Percentiles rank a stretch among this genome's conserved stretches.
Conservation (phyloP, 2,113 vertebrate genomes). For the Felis chaus region DNA sequence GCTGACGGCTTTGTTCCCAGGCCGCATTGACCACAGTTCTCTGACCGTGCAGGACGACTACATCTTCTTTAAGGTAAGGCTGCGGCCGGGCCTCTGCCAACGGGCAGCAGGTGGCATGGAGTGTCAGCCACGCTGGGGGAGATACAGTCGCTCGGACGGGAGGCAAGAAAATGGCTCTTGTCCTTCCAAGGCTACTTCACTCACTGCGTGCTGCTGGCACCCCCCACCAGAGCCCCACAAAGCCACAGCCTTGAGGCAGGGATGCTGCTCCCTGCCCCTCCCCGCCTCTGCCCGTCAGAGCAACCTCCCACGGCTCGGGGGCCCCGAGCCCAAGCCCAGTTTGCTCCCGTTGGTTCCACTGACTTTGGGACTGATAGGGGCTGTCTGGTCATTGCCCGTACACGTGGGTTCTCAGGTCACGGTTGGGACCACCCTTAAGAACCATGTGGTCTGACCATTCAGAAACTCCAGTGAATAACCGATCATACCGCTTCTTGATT, state of each 20-base stretch:
- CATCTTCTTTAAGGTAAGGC: slow-evolving; percentile 94
- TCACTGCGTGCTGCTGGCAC: fast-evolving
- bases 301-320: fast-evolving
- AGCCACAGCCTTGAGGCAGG: fast-evolving
- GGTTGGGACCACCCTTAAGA: not conserved
- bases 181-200: not conserved
- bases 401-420: not conserved
- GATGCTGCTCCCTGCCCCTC: fast-evolving
- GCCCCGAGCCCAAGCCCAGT: not conserved
- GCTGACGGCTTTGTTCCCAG: slow-evolving; percentile 87
- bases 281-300: not conserved
- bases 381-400: not conserved
- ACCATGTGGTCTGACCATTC: not conserved
- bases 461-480: not conserved
- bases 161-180: fast-evolving
- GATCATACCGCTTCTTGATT: not conserved
- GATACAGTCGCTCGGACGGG: fast-evolving
- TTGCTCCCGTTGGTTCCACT: fast-evolving
- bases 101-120: fast-evolving
- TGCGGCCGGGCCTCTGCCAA: fast-evolving
- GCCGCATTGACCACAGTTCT: slow-evolving; percentile 91
- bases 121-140: fast-evolving
- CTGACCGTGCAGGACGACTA: slow-evolving; percentile 95
- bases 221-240: fast-evolving
- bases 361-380: not conserved